Base-by-base conservation (phyloP, 2,888 invertebrate species). In the Cephonodes hylas region DNA sequence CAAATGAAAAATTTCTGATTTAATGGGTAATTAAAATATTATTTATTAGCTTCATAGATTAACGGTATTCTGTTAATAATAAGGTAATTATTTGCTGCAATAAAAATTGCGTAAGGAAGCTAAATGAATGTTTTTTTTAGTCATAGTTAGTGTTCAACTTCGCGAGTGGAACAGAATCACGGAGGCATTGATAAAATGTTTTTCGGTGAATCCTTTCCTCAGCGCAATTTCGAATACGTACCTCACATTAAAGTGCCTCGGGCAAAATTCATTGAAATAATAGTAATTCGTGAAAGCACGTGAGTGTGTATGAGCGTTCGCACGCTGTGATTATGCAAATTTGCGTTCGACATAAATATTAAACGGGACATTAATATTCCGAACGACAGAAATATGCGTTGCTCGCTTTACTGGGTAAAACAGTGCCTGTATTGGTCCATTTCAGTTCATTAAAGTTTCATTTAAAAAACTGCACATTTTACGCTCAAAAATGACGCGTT, bases 281-380 rank as follows among this genome's bases (percentile, higher is more conserved):
- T 89, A 88, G 88, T 87, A 80, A 83, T 84, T 83, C 79, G 74
- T 68, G 71, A 76, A 82, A 79, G 79, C 73, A 77, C 73, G 69
- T 75, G 71, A 74, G 76, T 77, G 78, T 81, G 77, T 80, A 83
- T 82, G 85, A 80, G 84, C 82, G 84, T 84, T 83, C 86, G 78
- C 84, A 80, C 87, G 77, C 85, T 76, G 88, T 91, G 91, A 92
- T 92, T 91, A 91, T 92, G 91, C 88, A 92, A 91, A 92, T 91
- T 87, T 88, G 86, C 81, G 80, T 81, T 81, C 88, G 85, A 84
- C 91, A 91, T 92, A 92, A 92, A 92, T 92, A 91, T 91, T 91
- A 88, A 91, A 88, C 89, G 87, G 84, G 73, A 77, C 91, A 91
- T 92, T 91, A 91, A 91, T 91, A 91, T 92, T 91, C 91, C 80